Conservation (phyloP, 2,113 vertebrate genomes). For the Hymenochirus boettgeri region DNA sequence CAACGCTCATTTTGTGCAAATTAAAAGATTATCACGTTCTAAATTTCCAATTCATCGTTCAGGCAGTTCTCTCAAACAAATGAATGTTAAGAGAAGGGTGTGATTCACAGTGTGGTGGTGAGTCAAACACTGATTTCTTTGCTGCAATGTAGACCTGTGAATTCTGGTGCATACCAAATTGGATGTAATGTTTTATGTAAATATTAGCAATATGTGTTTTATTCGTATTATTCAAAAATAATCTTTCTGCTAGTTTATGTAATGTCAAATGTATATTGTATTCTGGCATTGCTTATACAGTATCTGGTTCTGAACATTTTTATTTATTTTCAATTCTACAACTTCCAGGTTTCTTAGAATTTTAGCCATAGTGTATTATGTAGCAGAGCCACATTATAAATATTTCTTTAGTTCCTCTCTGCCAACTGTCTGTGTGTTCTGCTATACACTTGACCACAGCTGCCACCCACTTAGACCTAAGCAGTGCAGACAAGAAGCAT, state of each 20-base stretch:
- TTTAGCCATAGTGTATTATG: constrained; percentile 5
- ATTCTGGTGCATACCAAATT: background rate
- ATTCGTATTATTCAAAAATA: too few species aligned
- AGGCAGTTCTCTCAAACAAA: constrained; percentile 7
- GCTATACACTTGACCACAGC: constrained; percentile 23
- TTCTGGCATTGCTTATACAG: background rate
- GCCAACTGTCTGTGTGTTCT: constrained; percentile 38
- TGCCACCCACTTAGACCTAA: constrained; percentile 27
- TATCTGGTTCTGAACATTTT: background rate
- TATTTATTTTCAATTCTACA: background rate
- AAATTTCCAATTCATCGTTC: background rate
- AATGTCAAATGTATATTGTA: background rate
- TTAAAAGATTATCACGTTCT: background rate
- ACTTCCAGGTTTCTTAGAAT: background rate
- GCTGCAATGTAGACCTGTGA: background rate
- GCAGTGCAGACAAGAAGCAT: too few species aligned
- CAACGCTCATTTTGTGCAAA: constrained; percentile 14
- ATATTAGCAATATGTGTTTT: background rate
- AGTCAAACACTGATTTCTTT: background rate
- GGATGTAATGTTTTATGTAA: background rate
- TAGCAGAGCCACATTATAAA: constrained; percentile 23
- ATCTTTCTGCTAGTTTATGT: background rate
- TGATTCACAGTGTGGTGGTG: background rate
- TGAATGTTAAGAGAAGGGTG: background rate
- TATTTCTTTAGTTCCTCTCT: constrained; percentile 28